Evolutionary conservation across 2,113 vertebrate species (phyloP).

Genomic region (Telmatochromis brichardi): DNA sequence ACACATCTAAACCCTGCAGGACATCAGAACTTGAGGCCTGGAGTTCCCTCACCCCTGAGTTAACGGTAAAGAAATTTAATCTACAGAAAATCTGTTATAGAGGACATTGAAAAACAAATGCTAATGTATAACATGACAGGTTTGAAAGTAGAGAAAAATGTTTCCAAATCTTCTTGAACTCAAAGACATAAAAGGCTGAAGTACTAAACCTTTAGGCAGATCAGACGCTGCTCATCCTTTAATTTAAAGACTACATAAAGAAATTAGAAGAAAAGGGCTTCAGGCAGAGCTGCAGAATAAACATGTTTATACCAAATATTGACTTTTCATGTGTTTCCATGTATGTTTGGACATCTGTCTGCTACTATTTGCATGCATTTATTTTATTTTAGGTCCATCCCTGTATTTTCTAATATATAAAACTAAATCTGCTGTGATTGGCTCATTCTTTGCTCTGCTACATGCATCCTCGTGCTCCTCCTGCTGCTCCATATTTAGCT

Average conservation of each 20-base stretch:
- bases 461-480: not conserved
- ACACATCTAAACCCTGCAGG: not conserved
- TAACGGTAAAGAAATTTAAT: not conserved
- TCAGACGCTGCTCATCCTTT: rapidly evolving
- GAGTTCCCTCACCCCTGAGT: rapidly evolving
- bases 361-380: not conserved
- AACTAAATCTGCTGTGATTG: not conserved
- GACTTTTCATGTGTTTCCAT: not conserved
- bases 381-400: not conserved
- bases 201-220: not conserved
- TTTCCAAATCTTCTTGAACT: not conserved
- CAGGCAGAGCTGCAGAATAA: not conserved
- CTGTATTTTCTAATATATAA: not conserved
- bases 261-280: not conserved
- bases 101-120: not conserved
- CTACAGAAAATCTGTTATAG: not conserved
- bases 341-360: not conserved
- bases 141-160: not conserved
- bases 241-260: not conserved
- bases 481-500: not conserved
- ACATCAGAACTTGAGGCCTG: not conserved
- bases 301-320: rapidly evolving
- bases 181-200: not conserved
- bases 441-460: not conserved
- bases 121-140: not conserved